These are phyloP conservation scores for Tapirus terrestris DNA, from an alignment of 2,113 vertebrate species.

Conservation along the genomic window DNA sequence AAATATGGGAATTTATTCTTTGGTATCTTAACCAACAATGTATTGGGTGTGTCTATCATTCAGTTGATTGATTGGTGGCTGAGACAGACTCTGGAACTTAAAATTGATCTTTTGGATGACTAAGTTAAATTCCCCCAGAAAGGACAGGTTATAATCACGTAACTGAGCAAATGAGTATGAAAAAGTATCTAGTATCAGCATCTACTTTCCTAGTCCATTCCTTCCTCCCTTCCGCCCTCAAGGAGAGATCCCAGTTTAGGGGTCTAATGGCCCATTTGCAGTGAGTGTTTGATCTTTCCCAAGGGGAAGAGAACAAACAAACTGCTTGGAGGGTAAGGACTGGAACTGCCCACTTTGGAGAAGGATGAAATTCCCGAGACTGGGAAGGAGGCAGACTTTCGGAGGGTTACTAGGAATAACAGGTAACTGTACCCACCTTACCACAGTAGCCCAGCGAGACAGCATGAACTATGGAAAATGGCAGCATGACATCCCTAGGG, in stretches of 20 bases:
- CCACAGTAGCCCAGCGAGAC: neutral
- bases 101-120: neutral
- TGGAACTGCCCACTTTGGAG: neutral
- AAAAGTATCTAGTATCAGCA: neutral
- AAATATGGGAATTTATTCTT: neutral
- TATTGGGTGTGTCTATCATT: neutral
- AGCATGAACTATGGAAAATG: neutral
- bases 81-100: neutral
- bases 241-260: neutral
- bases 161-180: neutral
- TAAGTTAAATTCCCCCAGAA: neutral
- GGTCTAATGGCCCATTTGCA: neutral
- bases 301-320: neutral
- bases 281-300: neutral
- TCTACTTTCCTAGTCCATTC: neutral
- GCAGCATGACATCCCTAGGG: neutral
- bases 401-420: neutral
- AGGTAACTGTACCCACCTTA: neutral
- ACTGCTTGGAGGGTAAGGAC: neutral
- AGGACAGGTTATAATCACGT: neutral
- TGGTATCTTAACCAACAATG: neutral
- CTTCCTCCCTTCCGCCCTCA: neutral
- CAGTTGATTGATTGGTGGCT: neutral
- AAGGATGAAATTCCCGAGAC: neutral
- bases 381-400: neutral